A percentile compares a stretch with the other conserved stretches of the same genome.
These are phyloP conservation scores for Chelon auratus DNA, from an alignment of 2,797 vertebrate species.

Conservation along the genomic window DNA sequence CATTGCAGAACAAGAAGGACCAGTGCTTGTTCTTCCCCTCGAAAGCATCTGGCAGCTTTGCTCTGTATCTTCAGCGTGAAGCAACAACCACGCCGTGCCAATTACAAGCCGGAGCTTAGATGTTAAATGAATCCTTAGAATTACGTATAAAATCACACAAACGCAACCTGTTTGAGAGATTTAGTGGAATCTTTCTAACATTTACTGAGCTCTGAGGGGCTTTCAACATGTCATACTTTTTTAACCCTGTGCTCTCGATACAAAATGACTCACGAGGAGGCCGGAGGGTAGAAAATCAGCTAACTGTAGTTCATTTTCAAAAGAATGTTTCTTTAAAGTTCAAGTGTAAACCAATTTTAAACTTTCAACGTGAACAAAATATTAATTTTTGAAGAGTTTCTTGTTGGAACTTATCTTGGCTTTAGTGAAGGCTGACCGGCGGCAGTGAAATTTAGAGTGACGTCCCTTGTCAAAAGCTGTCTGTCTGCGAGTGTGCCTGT, in stretches of 20 bases:
- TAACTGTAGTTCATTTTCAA: too few species aligned
- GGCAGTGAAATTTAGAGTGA: too few species aligned
- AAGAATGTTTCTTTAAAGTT: not conserved
- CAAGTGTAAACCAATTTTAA: too few species aligned
- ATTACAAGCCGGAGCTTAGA: not conserved
- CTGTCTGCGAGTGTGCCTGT: not conserved
- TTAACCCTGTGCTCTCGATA: not conserved
- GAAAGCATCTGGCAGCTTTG: not conserved
- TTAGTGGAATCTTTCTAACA: not conserved
- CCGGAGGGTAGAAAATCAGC: not conserved
- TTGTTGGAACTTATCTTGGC: too few species aligned
- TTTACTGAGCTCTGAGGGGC: constrained; percentile 2
- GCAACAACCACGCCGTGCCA: not conserved
- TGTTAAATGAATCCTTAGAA: not conserved
- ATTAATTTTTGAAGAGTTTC: too few species aligned
- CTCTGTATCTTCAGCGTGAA: not conserved
- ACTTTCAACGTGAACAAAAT: too few species aligned
- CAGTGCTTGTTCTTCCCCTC: constrained; percentile 8
- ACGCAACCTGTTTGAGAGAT: not conserved
- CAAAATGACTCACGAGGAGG: not conserved
- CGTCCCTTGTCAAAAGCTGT: constrained; percentile 10
- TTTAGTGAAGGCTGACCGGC: not conserved
- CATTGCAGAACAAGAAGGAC: constrained; percentile 6
- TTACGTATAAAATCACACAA: not conserved
- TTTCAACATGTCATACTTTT: constrained; percentile 14